Conservation (phyloP, 2,797 vertebrate genomes). For the Gallinago solitaria region DNA sequence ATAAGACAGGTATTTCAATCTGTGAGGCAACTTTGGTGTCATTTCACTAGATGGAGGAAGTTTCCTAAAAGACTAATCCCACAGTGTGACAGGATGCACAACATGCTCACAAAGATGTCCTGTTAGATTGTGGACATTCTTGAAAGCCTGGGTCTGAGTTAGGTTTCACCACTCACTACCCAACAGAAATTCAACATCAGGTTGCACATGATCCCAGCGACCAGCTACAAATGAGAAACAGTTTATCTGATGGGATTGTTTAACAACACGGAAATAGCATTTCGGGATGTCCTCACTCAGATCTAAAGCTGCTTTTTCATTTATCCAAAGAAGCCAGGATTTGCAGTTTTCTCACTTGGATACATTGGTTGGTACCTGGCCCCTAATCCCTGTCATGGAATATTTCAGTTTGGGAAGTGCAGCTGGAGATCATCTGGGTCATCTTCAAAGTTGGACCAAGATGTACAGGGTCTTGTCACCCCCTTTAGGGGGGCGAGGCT, state of each 20-base stretch:
- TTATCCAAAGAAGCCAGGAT: not conserved
- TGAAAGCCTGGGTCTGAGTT: not conserved
- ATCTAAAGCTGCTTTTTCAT: not conserved
- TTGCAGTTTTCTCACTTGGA: not conserved
- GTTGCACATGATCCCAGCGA: not conserved
- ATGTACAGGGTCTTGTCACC: not conserved
- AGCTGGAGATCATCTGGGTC: not conserved
- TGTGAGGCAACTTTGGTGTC: not conserved
- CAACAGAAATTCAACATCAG: not conserved
- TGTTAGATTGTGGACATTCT: not conserved
- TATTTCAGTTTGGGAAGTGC: not conserved
- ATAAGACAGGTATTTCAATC: not conserved
- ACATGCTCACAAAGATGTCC: not conserved
- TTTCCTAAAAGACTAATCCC: not conserved
- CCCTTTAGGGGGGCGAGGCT: not conserved
- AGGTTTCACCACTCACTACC: not conserved
- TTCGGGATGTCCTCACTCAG: not conserved
- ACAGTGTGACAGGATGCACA: not conserved
- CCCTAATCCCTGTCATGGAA: not conserved
- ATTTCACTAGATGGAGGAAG: not conserved
- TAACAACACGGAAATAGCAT: not conserved
- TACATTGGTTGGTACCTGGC: not conserved
- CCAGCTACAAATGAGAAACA: not conserved
- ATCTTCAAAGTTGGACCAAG: not conserved
- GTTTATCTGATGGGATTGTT: not conserved